phyloP scores from a whole-genome alignment of 2,888 invertebrate genomes.

The Dermolepida albohirtum region DNA sequence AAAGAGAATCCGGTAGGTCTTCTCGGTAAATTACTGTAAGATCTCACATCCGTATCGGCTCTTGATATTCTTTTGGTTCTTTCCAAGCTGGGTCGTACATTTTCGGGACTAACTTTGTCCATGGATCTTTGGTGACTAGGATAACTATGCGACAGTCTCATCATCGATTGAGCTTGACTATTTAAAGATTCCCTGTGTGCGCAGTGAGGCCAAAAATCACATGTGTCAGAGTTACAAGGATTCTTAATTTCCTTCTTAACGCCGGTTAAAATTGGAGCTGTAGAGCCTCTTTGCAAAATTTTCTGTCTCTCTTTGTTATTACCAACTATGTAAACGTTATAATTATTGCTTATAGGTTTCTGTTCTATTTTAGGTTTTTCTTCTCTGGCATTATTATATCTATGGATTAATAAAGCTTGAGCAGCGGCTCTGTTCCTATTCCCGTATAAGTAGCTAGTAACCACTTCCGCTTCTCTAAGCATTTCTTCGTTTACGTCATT shows the following conservation, averaged over 20 bases:
- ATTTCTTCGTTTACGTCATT: constrained; percentile 64
- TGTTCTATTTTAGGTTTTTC: constrained; percentile 53
- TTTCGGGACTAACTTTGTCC: constrained; percentile 55
- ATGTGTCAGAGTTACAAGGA: constrained; percentile 69
- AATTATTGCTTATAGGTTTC: constrained; percentile 56
- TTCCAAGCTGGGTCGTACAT: constrained; percentile 44
- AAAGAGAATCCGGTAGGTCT: constrained; percentile 35
- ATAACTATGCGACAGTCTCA: constrained; percentile 69
- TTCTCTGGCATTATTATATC: constrained; percentile 60
- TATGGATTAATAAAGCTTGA: constrained; percentile 65
- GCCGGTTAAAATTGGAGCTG: constrained; percentile 63
- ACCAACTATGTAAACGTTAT: constrained; percentile 61
- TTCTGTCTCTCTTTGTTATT: constrained; percentile 61
- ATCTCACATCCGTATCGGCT: constrained; percentile 38
- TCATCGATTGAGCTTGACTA: constrained; percentile 58
- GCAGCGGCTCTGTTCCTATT: constrained; percentile 68
- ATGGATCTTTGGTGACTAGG: constrained; percentile 66
- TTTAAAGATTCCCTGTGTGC: constrained; percentile 64
- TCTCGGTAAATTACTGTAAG: constrained; percentile 21
- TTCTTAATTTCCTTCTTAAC: constrained; percentile 58
- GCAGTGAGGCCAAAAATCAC: constrained; percentile 75
- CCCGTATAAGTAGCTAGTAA: constrained; percentile 70
- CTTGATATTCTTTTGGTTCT: constrained; percentile 35
- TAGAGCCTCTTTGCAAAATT: constrained; percentile 65
- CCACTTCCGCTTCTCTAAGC: constrained; percentile 69